phyloP scores from a whole-genome alignment of 1,140 invertebrate species.

The Aphaenogaster ashmeadi region DNA sequence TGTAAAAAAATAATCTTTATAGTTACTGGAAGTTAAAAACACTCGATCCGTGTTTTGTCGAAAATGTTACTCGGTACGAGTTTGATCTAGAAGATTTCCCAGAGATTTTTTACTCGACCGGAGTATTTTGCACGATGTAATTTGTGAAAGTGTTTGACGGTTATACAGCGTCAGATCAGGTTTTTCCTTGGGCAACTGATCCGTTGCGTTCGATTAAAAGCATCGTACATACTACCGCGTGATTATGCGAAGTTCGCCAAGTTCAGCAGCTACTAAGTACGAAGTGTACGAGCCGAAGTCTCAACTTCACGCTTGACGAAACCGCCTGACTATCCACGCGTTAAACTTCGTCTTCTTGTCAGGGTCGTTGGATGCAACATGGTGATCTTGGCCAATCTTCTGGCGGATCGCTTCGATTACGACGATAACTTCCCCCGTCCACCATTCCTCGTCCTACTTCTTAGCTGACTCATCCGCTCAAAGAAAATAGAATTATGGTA shows the following conservation, averaged over 20 bases:
- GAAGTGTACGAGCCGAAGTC: constrained; percentile 57
- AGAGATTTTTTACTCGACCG: not conserved
- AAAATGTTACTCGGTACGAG: not conserved
- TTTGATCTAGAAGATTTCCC: not conserved
- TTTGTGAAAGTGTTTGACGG: not conserved
- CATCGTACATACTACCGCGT: not conserved
- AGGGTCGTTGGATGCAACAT: constrained; percentile 52
- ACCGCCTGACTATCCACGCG: constrained; percentile 67
- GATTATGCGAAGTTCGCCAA: constrained; percentile 31
- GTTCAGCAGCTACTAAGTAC: constrained; percentile 36
- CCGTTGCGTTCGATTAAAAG: constrained; percentile 31
- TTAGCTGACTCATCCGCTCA: constrained; percentile 67
- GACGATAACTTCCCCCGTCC: constrained; percentile 55
- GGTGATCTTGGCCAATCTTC: constrained; percentile 69
- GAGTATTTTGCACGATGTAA: not conserved
- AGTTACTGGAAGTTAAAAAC: not conserved
- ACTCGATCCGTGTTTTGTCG: not conserved
- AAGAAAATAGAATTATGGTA: constrained; percentile 75
- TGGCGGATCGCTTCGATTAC: constrained; percentile 68
- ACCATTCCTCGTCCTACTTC: constrained; percentile 59
- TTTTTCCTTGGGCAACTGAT: constrained; percentile 12
- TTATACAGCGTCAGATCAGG: not conserved
- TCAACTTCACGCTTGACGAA: constrained; percentile 72
- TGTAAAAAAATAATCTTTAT: not conserved
- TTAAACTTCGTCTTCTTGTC: constrained; percentile 67